Evolutionary conservation across 2,797 vertebrate genomes (phyloP), one percentile per base, ranked within the genome.

Genomic region (Hippocampus kuda): DNA sequence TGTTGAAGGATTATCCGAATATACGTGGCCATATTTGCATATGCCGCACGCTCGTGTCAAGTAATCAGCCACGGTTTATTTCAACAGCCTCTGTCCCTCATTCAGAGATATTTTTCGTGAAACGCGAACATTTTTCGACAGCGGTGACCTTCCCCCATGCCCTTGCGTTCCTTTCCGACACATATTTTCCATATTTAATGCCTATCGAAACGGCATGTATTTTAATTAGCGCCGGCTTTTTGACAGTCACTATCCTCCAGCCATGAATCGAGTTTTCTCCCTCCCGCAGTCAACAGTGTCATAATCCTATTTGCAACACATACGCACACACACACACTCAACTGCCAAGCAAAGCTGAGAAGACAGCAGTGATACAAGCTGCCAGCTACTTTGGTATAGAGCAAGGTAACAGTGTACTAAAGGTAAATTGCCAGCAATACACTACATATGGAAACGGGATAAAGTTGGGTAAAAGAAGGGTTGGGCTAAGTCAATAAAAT

Each of bases 401-500:
- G 76, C 76, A 79, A 71, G 72, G 71, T 79, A 78, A 57, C 51
- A 64, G 64, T 77, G 72, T 27, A 61, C 66, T 62, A 24, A 38
- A 70, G 65, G 30, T 18, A 0, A 34, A 60, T 56, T 24, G 63
- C 64, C 38, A 65, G 66, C 68, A 49, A 53, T 63, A 59, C 65
- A 54, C 66, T 62, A 66, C 26, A 46, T 64, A 59, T 42, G 57
- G 70, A 71, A 27, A 69, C 74, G 71, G 46, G 77, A 78, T 70
- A 42, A 72, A 69, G 71, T 74, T 73, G 71, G 51, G 26, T 11
- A 60, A 68, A 53, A 65, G 68, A 69, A 54, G 62, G 24, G 46
- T 67, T 54, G n/a, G 65, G 65, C 66, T 62, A 75, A 71, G 70
- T 83, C 77, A 72, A 80, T 81, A 85, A 85, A 83, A 79, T 81